phyloP scores from a whole-genome alignment of 2,888 invertebrate genomes.

The Eupsilia transversa region DNA sequence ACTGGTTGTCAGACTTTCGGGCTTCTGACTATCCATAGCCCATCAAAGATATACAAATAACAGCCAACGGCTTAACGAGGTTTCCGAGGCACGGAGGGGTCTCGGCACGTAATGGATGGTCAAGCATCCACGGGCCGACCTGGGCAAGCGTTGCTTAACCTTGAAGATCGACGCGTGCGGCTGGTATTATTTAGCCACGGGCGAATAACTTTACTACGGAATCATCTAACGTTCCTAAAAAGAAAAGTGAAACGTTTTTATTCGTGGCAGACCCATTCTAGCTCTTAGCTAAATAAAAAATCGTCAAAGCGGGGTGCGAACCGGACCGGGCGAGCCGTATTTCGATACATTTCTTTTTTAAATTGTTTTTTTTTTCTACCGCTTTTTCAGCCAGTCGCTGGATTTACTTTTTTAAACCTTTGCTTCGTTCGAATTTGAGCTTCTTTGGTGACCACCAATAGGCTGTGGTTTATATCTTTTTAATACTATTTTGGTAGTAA shows the following conservation, averaged over 20 bases:
- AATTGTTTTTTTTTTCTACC: conserved; percentile 36
- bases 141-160: not conserved
- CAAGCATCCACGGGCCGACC: not conserved
- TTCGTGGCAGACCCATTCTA: not conserved
- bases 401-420: conserved; percentile 29
- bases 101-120: not conserved
- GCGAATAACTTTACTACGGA: not conserved
- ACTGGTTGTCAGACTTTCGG: not conserved
- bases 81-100: too few relatives aligned
- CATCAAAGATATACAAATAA: not conserved
- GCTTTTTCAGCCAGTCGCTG: conserved; percentile 24
- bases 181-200: not conserved
- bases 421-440: conserved; percentile 14
- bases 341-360: conserved; percentile 26
- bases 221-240: not conserved
- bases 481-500: not conserved
- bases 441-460: not conserved
- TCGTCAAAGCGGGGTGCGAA: conserved; percentile 44
- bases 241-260: not conserved
- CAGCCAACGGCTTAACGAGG: not conserved
- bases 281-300: conserved; percentile 51
- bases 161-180: not conserved
- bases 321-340: conserved; percentile 16
- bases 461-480: not conserved
- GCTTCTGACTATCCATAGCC: not conserved